Evolutionary conservation across 1,140 invertebrate species (phyloP).

Genomic region (Drosophila pandora): DNA sequence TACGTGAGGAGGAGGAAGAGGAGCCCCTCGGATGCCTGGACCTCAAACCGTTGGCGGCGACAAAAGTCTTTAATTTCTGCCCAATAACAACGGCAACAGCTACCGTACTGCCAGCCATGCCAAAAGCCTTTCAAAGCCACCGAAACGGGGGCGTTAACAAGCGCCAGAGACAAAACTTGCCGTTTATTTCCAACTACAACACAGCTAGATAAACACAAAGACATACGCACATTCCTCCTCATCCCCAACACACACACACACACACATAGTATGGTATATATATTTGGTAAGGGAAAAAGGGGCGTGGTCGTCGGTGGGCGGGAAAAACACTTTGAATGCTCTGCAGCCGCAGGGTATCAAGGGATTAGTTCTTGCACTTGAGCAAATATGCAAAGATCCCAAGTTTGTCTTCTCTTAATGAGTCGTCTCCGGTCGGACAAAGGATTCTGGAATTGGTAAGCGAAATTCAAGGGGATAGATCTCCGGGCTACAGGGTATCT

Average conservation of each 20-base stretch:
- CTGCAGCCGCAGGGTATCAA: conserved; percentile 40
- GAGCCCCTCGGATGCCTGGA: background rate
- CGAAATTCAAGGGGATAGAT: background rate
- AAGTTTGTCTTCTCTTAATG: conserved; percentile 52
- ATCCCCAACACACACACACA: conserved; percentile 11
- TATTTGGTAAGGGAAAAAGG: conserved; percentile 16
- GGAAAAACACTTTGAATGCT: conserved; percentile 42
- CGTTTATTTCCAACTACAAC: conserved; percentile 62
- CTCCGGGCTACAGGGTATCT: conserved; percentile 10
- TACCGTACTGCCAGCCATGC: conserved; percentile 31
- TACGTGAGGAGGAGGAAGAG: conserved; percentile 42
- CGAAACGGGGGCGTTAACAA: conserved; percentile 79
- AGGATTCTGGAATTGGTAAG: conserved; percentile 13
- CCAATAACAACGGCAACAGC: conserved; percentile 69
- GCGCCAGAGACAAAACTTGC: conserved; percentile 70
- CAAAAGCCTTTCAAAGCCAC: conserved; percentile 72
- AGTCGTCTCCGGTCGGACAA: conserved; percentile 28
- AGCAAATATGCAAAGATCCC: conserved; percentile 54
- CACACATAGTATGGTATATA: conserved; percentile 8
- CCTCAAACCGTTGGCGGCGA: conserved; percentile 42
- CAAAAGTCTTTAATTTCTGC: conserved; percentile 79
- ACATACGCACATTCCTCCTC: conserved; percentile 10
- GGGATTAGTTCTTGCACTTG: conserved; percentile 50
- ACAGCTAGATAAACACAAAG: conserved; percentile 40
- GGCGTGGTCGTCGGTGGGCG: conserved; percentile 9